Evolutionary conservation across 2,113 vertebrate genomes (phyloP).

Genomic region (Monopterus albus): DNA sequence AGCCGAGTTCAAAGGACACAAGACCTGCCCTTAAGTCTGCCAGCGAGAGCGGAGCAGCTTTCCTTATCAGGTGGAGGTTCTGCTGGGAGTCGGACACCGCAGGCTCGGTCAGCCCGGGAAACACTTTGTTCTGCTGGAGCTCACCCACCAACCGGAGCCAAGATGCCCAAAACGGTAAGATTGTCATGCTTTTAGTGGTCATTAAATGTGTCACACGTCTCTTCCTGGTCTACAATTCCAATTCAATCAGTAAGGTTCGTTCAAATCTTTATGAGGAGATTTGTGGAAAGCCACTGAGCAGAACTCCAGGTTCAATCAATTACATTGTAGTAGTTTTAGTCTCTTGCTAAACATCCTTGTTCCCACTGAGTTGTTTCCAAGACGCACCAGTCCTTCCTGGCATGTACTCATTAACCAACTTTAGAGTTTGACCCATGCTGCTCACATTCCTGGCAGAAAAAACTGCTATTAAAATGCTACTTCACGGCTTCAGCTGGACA

Average conservation of each 20-base stretch:
- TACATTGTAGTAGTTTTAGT: neutral
- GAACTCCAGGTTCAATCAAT: neutral
- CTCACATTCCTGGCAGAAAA: conserved; percentile 47
- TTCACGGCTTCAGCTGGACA: neutral
- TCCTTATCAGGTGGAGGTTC: conserved; percentile 70
- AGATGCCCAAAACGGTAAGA: conserved; percentile 91
- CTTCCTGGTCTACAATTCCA: conserved; percentile 16
- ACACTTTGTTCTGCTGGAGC: conserved; percentile 47
- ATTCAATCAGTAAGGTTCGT: neutral
- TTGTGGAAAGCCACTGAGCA: neutral
- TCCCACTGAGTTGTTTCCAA: conserved; percentile 20
- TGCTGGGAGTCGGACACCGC: conserved; percentile 63
- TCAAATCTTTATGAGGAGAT: neutral
- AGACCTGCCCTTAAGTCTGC: conserved; percentile 68
- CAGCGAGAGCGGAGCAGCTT: conserved; percentile 16
- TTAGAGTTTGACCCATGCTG: conserved; percentile 72
- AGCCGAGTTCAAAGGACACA: conserved; percentile 75
- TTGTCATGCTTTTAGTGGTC: neutral
- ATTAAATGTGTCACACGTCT: neutral
- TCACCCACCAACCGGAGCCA: conserved; percentile 49
- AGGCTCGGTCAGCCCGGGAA: conserved; percentile 57
- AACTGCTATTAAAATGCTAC: neutral
- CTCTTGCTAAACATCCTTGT: neutral
- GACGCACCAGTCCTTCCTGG: conserved; percentile 39
- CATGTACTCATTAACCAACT: conserved; percentile 82